Conservation (phyloP, 2,113 vertebrate genomes). For the Melospiza melodia region DNA sequence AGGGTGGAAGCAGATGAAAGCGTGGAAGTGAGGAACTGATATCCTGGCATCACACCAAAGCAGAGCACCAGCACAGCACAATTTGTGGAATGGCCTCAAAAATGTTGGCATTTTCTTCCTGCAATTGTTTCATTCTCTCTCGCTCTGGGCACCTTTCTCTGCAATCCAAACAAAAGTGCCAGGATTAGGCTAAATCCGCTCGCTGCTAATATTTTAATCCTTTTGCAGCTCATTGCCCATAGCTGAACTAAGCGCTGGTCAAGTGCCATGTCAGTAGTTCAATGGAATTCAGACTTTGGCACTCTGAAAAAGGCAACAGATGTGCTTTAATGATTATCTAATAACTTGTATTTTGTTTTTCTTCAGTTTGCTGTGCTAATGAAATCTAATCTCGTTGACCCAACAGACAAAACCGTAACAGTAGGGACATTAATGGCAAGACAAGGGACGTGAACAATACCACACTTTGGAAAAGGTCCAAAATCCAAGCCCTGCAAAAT, state of each 20-base stretch:
- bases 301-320: conserved; percentile 55
- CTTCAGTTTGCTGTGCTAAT: conserved; percentile 44
- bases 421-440: conserved; percentile 45
- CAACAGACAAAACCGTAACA: conserved; percentile 31
- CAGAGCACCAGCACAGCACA: neutral
- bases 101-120: conserved; percentile 23
- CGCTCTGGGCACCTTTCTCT: conserved; percentile 13
- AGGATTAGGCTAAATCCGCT: conserved; percentile 23
- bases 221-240: conserved; percentile 63
- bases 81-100: neutral
- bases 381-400: conserved; percentile 54
- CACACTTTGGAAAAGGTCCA: neutral
- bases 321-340: conserved; percentile 64
- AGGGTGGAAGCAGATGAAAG: neutral
- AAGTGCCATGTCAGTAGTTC: conserved; percentile 63
- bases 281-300: conserved; percentile 69
- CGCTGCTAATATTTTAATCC: conserved; percentile 55
- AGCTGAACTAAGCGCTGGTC: conserved; percentile 58
- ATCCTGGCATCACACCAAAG: neutral
- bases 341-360: conserved; percentile 31
- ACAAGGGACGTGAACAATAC: conserved; percentile 27
- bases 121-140: conserved; percentile 48
- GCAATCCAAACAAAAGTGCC: conserved; percentile 28
- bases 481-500: neutral
- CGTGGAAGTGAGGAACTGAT: neutral